Evolutionary conservation across 1,140 invertebrate species (phyloP).

Genomic region (Myzus persicae): DNA sequence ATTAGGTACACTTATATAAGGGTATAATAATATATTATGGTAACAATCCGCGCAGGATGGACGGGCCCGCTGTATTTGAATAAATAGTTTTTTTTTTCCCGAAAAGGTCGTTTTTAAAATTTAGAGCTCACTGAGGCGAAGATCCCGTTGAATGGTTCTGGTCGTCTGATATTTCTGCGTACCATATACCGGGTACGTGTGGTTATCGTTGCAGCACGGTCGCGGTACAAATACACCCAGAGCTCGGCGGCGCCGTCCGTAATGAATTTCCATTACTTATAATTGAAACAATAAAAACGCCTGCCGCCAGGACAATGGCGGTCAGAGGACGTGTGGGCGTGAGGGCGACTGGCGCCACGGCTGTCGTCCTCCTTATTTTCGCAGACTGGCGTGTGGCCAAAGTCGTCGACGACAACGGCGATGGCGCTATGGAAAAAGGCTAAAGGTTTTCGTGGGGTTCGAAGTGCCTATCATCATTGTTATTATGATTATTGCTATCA

Average conservation of each 20-base stretch:
- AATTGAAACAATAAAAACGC: slow-evolving; percentile 56
- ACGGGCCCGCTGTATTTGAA: background rate
- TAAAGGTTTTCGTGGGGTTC: background rate
- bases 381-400: slow-evolving; percentile 48
- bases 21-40: background rate
- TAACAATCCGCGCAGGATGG: no score
- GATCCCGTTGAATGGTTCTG: background rate
- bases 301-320: background rate
- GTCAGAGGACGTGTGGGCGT: background rate
- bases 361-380: slow-evolving; percentile 41
- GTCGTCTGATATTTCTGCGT: background rate
- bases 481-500: background rate
- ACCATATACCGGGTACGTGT: background rate
- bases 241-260: slow-evolving; percentile 34
- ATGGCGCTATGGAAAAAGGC: background rate
- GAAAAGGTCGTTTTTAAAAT: background rate
- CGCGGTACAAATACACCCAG: background rate
- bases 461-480: background rate
- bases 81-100: background rate
- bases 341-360: slow-evolving; percentile 36
- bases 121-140: background rate
- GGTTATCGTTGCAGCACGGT: background rate
- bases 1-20: background rate
- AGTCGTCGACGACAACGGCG: background rate
- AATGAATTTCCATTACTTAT: slow-evolving; percentile 58